Evolutionary conservation across 2,888 invertebrate species (phyloP), one percentile per base, ranked within the genome.

Genomic region (Apamea epomidion): DNA sequence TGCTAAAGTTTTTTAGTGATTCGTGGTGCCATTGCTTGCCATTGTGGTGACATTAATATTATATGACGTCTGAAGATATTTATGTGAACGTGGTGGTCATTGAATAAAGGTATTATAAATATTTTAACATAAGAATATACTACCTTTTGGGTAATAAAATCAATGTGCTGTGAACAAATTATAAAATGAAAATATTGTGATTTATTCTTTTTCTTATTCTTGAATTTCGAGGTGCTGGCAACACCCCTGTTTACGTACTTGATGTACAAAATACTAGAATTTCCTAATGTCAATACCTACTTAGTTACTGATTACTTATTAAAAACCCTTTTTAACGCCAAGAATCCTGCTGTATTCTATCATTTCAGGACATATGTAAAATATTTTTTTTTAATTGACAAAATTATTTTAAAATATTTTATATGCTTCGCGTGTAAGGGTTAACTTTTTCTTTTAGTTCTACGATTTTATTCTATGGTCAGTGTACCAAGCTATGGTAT

Each of bases 171-270:
- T 79, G 42, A 78, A 54, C 32, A 64, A 32, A 14, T 0, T n/a
- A 37, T 37, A 21, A 21, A 73, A 32, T 25, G 1, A 29, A 64
- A 51, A 42, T 18, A 18, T 18, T 18, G 6, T 10, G 7, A 16
- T 16, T 62, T n/a, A n/a, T 32, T 45, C 1, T 21, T 18, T 7
- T 42, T 29, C 25, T 45, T 58, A 29, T 25, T 64, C n/a, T 6
- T 10, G 2, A 12, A 58, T 68, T 64, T 76, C 58, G 8, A 74
- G n/a, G 71, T 21, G 0, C 82, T 85, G 85, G 85, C 74, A 81
- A 81, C 88, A 85, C 58, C 64, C 2, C 42, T 77, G 76, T 77
- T 80, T 85, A 85, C 48, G 76, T 78, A 86, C 67, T 76, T 72
- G 48, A 14, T 87, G 81, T 87, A 84, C 58, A 73, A 80, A 74